Evolutionary conservation across 2,113 vertebrate genomes (phyloP).

Genomic region (Etia nguti): DNA sequence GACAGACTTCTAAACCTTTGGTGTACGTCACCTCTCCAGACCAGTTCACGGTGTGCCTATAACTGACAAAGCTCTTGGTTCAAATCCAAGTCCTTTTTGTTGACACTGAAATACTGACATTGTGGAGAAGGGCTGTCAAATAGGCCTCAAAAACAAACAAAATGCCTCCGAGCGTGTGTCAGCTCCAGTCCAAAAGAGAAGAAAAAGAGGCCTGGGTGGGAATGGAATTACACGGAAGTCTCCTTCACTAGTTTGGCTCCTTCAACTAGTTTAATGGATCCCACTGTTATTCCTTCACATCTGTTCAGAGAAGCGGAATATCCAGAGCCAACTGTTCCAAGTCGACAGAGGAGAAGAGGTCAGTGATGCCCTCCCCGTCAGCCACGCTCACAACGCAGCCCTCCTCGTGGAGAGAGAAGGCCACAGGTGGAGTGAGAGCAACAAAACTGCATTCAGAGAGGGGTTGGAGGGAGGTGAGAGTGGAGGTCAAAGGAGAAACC

Average conservation of each 20-base stretch:
- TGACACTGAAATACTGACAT: background rate
- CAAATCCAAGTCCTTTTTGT: background rate
- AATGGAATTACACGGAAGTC: background rate
- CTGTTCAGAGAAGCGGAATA: slow-evolving; percentile 76
- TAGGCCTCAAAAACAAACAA: background rate
- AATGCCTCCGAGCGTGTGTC: background rate
- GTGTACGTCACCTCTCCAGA: background rate
- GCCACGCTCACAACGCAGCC: slow-evolving; percentile 82
- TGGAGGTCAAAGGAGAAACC: slow-evolving; percentile 74
- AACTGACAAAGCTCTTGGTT: background rate
- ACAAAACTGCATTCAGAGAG: slow-evolving; percentile 82
- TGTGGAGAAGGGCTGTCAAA: background rate
- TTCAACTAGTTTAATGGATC: background rate
- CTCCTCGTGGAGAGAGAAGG: slow-evolving; percentile 79
- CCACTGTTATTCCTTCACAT: background rate
- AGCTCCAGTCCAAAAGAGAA: background rate
- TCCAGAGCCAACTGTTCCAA: slow-evolving; percentile 79
- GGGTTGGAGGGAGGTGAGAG: slow-evolving; percentile 66
- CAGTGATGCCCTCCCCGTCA: slow-evolving; percentile 84
- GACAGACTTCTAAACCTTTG: background rate
- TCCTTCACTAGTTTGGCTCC: background rate
- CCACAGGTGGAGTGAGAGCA: slow-evolving; percentile 79
- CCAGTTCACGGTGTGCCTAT: background rate
- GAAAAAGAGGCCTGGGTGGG: background rate
- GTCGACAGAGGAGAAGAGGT: slow-evolving; percentile 84